phyloP scores from a whole-genome alignment of 2,888 invertebrate species.

The Eupithecia inturbata region DNA sequence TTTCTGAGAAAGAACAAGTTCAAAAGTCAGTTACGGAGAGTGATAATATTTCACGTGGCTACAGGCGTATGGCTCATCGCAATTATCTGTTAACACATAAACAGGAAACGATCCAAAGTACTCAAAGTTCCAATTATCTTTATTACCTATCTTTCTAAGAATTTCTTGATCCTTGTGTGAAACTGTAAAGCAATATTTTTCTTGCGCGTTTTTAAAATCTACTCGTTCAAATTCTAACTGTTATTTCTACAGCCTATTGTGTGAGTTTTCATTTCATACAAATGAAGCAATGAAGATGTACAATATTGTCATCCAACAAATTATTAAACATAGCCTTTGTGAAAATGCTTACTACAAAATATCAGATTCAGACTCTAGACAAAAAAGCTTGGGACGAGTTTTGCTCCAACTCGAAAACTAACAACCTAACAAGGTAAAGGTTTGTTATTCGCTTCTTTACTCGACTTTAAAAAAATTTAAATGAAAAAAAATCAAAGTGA shows the following conservation, averaged over 20 bases:
- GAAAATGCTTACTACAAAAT: too few species aligned
- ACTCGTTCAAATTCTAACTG: not conserved
- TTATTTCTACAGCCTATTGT: not conserved
- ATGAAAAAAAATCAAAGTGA: too few species aligned
- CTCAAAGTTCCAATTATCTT: not conserved
- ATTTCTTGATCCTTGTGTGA: not conserved
- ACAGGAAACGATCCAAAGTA: not conserved
- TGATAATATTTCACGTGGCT: conserved; percentile 13
- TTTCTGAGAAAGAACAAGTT: conserved; percentile 51
- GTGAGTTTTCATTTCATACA: not conserved
- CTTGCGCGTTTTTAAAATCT: not conserved
- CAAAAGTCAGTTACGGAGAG: conserved; percentile 46
- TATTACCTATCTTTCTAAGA: not conserved
- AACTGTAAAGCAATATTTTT: not conserved
- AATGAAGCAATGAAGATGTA: not conserved
- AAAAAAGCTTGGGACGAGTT: too few species aligned
- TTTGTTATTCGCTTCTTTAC: too few species aligned
- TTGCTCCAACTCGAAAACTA: too few species aligned
- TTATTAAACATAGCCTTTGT: too few species aligned
- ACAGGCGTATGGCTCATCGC: not conserved
- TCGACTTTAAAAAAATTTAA: too few species aligned
- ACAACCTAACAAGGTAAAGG: too few species aligned
- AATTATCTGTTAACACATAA: not conserved
- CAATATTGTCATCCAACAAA: not conserved
- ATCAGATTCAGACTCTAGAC: too few species aligned